Percentiles rank a stretch among this genome's conserved stretches.
Conservation (phyloP, 2,888 invertebrate genomes). For the Cerastis leucographa region DNA sequence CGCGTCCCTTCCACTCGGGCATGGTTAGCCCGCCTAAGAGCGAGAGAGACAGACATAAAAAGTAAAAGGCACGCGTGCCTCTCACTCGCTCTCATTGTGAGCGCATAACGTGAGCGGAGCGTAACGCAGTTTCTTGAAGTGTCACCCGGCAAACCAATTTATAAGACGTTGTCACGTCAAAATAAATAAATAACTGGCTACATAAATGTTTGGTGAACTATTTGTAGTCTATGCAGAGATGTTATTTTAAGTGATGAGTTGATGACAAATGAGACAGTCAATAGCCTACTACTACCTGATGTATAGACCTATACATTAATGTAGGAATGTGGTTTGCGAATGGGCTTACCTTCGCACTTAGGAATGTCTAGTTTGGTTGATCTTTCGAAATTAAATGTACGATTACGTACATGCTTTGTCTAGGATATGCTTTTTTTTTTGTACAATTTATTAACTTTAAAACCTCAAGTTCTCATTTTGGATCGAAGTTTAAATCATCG, state of each 20-base stretch:
- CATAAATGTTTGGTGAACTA: neutral
- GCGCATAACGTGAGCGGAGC: no score
- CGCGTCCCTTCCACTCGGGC: no score
- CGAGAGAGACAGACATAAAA: no score
- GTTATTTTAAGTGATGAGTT: no score
- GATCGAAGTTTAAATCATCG: neutral
- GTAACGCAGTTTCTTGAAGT: no score
- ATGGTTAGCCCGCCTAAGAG: no score
- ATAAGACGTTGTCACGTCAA: no score
- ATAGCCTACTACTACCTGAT: neutral
- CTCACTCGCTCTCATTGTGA: no score
- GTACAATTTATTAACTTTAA: neutral
- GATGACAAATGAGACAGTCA: neutral
- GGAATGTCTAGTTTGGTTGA: slow-evolving; percentile 5
- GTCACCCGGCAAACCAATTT: no score
- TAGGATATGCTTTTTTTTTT: neutral
- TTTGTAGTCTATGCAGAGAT: neutral
- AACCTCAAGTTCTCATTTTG: neutral
- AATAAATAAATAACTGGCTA: no score
- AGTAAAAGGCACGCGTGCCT: no score
- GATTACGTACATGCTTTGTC: neutral
- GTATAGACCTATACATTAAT: neutral
- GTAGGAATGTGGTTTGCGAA: slow-evolving; percentile 9
- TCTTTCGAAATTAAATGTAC: slow-evolving; percentile 2
- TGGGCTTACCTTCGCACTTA: neutral